Evolutionary conservation across 2,888 invertebrate species (phyloP).

Genomic region (Drosophila kuntzei): DNA sequence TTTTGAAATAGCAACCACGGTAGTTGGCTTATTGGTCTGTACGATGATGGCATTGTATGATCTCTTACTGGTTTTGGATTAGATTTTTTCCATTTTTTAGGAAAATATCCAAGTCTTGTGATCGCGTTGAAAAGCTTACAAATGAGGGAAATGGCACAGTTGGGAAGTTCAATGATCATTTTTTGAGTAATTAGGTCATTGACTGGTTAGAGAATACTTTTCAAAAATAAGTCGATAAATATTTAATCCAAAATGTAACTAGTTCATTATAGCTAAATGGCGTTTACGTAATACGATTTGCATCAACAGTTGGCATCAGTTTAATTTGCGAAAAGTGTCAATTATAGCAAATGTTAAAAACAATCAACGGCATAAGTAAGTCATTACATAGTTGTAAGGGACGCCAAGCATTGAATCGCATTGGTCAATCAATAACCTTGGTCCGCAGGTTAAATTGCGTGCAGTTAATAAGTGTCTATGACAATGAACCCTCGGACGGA

Average conservation of each 20-base stretch:
- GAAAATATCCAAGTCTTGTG: too few species aligned
- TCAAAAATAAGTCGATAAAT: neutral
- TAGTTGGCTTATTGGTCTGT: too few species aligned
- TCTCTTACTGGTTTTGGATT: too few species aligned
- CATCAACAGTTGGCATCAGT: neutral
- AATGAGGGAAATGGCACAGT: too few species aligned
- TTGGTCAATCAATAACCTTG: constrained; percentile 53
- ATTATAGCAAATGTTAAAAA: constrained; percentile 70
- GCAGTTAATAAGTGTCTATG: constrained; percentile 73
- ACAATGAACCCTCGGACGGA: constrained; percentile 35
- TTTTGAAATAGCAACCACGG: too few species aligned
- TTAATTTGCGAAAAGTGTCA: constrained; percentile 74
- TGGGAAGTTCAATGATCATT: too few species aligned
- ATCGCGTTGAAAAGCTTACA: too few species aligned
- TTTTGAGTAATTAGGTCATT: too few species aligned
- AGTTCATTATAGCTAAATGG: neutral
- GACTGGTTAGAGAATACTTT: too few species aligned
- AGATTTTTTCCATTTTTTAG: too few species aligned
- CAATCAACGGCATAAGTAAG: constrained; percentile 76
- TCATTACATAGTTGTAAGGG: constrained; percentile 53
- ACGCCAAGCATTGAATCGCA: constrained; percentile 6
- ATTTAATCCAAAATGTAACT: neutral
- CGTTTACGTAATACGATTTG: neutral
- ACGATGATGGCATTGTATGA: too few species aligned
- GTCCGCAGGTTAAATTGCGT: constrained; percentile 57